Evolutionary conservation across 2,113 vertebrate genomes (phyloP), one percentile per base, ranked within the genome.

Genomic region (Esox niger): DNA sequence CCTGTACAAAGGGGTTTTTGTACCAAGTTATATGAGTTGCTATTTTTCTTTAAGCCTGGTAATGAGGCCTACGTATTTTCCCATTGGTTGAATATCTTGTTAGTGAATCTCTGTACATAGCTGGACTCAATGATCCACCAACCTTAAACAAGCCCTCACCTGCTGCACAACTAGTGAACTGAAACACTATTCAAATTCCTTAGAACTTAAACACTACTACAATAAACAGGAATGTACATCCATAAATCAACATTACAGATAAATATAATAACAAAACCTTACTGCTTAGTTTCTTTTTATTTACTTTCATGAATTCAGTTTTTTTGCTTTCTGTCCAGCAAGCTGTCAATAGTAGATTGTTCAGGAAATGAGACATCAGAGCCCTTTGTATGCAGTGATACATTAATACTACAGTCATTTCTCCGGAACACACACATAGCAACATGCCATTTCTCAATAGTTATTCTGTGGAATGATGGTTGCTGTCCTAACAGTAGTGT

Each of bases 401-500:
- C 55, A 57, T 23, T 57, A 27, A 57, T 57, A 11, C 23, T 70
- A 1, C 35, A 27, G n/a, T 17, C 15, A 23, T 26, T 10, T n/a
- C n/a, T n/a, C n/a, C n/a, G 47, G 15, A 65, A 77, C 59, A 1
- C 65, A 35, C 79, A 32, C 60, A 1, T 1, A 31, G 78, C 52
- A 75, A 69, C 58, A 69, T 64, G 21, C 20, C 54, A 57, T 38
- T 17, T 57, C 7, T 35, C 17, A 15, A 55, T 9, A 65, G 29
- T 13, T 26, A 8, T 5, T 57, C 25, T 43, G 4, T 29, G 2
- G 61, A 59, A 76, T 52, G 55, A 25, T 21, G 23, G 13, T 13
- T 71, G 72, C 73, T 70, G 77, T 71, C 56, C 29, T 35, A 21
- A 71, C 67, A 63, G 71, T 64, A 61, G 73, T 56, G 69, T n/a